Percentiles rank a stretch among this genome's conserved stretches.
These are phyloP conservation scores for Lepilemur septentrionalis DNA, from an alignment of 2,797 vertebrate species.

Conservation along the genomic window DNA sequence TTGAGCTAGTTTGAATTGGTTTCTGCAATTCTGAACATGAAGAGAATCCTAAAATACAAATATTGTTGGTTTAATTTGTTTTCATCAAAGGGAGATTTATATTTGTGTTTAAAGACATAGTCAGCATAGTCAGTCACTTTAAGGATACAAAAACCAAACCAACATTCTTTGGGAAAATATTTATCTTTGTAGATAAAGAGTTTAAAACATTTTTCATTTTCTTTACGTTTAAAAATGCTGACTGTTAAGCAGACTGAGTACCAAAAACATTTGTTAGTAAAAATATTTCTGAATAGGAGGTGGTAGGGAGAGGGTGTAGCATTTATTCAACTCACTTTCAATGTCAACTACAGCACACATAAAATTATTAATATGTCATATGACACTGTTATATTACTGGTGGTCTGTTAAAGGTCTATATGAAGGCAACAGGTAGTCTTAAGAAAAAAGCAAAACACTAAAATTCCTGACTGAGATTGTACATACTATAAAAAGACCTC, in stretches of 20 bases:
- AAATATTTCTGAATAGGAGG: not conserved
- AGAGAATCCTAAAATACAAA: not conserved
- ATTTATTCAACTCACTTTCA: not conserved
- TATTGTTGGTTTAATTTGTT: not conserved
- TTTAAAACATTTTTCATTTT: slow-evolving; percentile 42
- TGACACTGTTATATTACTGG: not conserved
- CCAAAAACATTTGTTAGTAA: not conserved
- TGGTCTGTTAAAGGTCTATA: not conserved
- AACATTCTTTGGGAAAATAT: slow-evolving; percentile 27
- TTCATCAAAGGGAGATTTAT: slow-evolving; percentile 29
- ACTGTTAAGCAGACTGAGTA: not conserved
- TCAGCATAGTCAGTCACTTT: too few relatives aligned
- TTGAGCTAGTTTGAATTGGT: not conserved
- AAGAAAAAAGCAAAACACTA: not conserved
- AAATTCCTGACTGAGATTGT: not conserved
- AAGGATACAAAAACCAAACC: not conserved
- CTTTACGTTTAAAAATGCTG: slow-evolving; percentile 11
- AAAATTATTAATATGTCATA: not conserved
- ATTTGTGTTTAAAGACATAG: slow-evolving; percentile 31
- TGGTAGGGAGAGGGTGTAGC: not conserved
- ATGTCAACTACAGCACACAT: not conserved
- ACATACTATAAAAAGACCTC: not conserved
- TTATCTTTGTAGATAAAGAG: not conserved
- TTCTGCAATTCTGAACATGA: not conserved
- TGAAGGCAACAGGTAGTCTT: not conserved